Evolutionary conservation across 2,888 invertebrate species (phyloP).

Genomic region (Yponomeuta sedellus): DNA sequence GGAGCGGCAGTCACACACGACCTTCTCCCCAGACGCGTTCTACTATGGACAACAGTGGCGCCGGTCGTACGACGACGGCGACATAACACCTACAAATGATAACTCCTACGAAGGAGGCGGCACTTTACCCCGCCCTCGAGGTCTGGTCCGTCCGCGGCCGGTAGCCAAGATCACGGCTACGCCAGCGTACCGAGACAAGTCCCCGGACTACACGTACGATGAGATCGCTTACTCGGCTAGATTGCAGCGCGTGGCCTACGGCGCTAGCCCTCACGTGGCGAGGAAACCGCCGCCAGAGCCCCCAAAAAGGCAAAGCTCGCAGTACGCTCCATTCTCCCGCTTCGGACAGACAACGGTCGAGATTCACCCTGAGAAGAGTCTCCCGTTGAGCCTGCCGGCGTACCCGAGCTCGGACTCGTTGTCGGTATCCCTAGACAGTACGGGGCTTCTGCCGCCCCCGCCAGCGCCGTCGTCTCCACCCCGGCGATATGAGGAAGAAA

Average conservation of each 20-base stretch:
- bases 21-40: slow-evolving; percentile 76
- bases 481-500: slow-evolving; percentile 59
- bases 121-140: slow-evolving; percentile 90
- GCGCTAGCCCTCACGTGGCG: slow-evolving; percentile 83
- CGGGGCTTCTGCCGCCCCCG: slow-evolving; percentile 79
- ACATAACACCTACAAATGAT: slow-evolving; percentile 91
- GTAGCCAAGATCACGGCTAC: slow-evolving; percentile 85
- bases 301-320: slow-evolving; percentile 82
- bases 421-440: slow-evolving; percentile 79
- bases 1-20: slow-evolving; percentile 78
- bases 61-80: slow-evolving; percentile 91
- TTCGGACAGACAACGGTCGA: slow-evolving; percentile 79
- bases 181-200: slow-evolving; percentile 61
- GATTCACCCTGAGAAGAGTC: slow-evolving; percentile 75
- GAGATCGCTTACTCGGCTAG: slow-evolving; percentile 68
- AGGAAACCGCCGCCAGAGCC: slow-evolving; percentile 89
- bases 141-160: slow-evolving; percentile 86
- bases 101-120: slow-evolving; percentile 83
- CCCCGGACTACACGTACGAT: slow-evolving; percentile 67
- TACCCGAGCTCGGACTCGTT: slow-evolving; percentile 80
- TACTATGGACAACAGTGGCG: slow-evolving; percentile 81
- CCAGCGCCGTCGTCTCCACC: slow-evolving; percentile 81
- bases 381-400: slow-evolving; percentile 78
- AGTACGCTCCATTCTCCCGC: slow-evolving; percentile 67
- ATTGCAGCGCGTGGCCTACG: slow-evolving; percentile 73